Base-by-base conservation (phyloP, 2,888 invertebrate genomes). In the Spodoptera littoralis region DNA sequence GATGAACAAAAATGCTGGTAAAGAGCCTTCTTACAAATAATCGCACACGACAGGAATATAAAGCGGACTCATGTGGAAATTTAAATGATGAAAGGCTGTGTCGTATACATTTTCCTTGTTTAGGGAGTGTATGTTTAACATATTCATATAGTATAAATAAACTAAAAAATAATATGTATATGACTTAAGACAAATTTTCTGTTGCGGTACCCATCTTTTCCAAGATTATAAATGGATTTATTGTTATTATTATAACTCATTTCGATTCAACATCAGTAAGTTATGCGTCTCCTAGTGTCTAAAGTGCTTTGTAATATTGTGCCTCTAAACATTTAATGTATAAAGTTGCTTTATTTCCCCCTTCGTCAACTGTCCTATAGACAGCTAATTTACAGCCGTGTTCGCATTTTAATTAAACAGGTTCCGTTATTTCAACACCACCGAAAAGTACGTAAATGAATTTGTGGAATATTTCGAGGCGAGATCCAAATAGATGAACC, bases 391-490 rank as follows among this genome's bases (percentile, higher is more conserved):
- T 82, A 84, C 73, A 67, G 76, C 65, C 75, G 70, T 77, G 79
- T 83, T 83, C 79, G 73, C 73, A 75, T 84, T 86, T 85, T 84
- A 84, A 85, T 87, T 84, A 86, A 86, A 84, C 76, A 67, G 76
- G 79, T 73, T 77, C 76, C 70, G 57, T 71, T 73, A 73, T 69
- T 73, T 73, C 67, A 78, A 60, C 63, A 51, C 41, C 60, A 49
- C 51, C 60, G 60, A 50, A 57, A 50, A 65, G 42, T 56, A 57
- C 52, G 54, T 42, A 22, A 51, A 63, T 47, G 62, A 66, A 70
- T 62, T 60, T 61, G 44, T 50, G 30, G 53, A 58, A 48, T 58
- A 47, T 49, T 30, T 50, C 55, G 51, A 42, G 44, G 46, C 30
- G 11, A 53, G 9, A 48, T 52, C 48, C 9, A 49, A 45, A 45